These are phyloP conservation scores for Triplophysa tibetana DNA, from an alignment of 2,113 vertebrate species.

Conservation along the genomic window DNA sequence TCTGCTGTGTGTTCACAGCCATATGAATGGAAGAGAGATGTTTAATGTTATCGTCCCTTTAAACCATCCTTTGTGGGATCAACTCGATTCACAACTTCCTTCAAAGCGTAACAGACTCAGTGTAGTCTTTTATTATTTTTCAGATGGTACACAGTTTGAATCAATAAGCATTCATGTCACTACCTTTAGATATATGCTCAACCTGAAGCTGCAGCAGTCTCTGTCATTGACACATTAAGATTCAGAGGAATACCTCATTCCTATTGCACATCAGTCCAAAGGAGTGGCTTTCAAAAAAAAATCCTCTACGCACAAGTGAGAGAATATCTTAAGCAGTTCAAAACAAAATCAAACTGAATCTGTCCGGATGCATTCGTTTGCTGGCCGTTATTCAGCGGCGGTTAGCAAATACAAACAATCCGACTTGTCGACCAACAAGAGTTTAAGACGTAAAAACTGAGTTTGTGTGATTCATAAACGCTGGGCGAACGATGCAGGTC, in stretches of 20 bases:
- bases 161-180: slow-evolving; percentile 44
- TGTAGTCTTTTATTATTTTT: slow-evolving; percentile 44
- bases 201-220: slow-evolving; percentile 30
- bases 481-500: slow-evolving; percentile 23
- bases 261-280: slow-evolving; percentile 52
- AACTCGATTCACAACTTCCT: neutral
- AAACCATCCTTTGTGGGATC: too few species aligned
- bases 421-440: neutral
- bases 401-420: slow-evolving; percentile 21
- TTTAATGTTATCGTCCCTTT: too few species aligned
- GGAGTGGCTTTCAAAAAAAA: slow-evolving; percentile 39
- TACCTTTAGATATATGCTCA: slow-evolving; percentile 32
- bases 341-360: slow-evolving; percentile 3
- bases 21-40: too few species aligned
- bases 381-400: slow-evolving; percentile 6
- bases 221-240: slow-evolving; percentile 23
- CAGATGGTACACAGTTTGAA: slow-evolving; percentile 45
- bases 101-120: slow-evolving; percentile 9
- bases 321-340: neutral
- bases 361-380: neutral
- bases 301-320: slow-evolving; percentile 26
- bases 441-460: slow-evolving; percentile 38
- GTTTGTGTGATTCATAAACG: slow-evolving; percentile 11
- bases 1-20: too few species aligned
- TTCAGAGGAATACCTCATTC: slow-evolving; percentile 43